These are phyloP conservation scores for Ornithorhynchus anatinus DNA, from an alignment of 2,113 vertebrate species.

Conservation along the genomic window DNA sequence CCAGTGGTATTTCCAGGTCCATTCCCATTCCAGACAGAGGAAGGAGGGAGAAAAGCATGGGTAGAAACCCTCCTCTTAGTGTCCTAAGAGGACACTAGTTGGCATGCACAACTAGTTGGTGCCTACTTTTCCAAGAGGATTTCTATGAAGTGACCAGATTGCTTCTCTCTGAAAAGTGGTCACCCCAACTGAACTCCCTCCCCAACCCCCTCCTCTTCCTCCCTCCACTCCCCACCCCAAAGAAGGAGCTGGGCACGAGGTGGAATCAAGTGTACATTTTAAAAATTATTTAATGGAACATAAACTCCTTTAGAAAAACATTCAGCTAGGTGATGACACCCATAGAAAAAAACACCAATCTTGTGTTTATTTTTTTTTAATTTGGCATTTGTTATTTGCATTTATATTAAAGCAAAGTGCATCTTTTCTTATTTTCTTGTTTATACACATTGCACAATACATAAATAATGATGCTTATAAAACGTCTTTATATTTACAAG, in stretches of 20 bases:
- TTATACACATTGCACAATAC: conserved; percentile 99
- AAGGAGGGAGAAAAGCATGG: too few species aligned
- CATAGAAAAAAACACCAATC: conserved; percentile 69
- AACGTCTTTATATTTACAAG: conserved; percentile 99
- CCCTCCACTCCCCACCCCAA: background rate
- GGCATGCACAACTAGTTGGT: too few species aligned
- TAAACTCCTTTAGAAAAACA: conserved; percentile 80
- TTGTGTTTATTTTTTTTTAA: conserved; percentile 81
- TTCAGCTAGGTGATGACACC: conserved; percentile 72
- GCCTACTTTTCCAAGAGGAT: too few species aligned
- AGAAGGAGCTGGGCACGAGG: conserved; percentile 42
- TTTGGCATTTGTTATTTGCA: conserved; percentile 99
- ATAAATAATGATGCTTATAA: conserved; percentile 99
- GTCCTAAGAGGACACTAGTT: too few species aligned
- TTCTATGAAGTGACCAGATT: too few species aligned
- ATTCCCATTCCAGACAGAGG: too few species aligned
- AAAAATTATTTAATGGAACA: conserved; percentile 77
- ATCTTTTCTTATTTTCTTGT: conserved; percentile 96
- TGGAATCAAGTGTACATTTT: conserved; percentile 67
- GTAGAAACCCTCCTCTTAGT: too few species aligned
- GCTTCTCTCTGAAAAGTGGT: too few species aligned
- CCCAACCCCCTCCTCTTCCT: background rate
- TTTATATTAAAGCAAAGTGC: conserved; percentile 99
- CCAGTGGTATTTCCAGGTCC: too few species aligned
- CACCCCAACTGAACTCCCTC: background rate